Conservation (phyloP, 1,140 invertebrate genomes). For the Drosophila malerkotliana region DNA sequence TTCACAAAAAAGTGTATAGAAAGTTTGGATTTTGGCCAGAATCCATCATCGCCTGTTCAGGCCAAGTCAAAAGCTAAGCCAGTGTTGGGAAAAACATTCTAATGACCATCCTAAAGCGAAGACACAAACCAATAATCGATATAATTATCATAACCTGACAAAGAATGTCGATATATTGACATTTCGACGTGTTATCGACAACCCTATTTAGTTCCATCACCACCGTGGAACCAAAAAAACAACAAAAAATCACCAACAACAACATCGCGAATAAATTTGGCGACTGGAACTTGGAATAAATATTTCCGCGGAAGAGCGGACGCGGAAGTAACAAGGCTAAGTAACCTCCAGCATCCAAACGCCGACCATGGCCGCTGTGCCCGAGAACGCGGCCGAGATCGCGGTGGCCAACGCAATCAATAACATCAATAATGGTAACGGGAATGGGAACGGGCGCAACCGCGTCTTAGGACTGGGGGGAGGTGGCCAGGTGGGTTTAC, state of each 20-base stretch:
- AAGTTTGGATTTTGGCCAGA: too few relatives aligned
- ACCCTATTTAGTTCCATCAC: too few relatives aligned
- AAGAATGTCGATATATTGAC: too few relatives aligned
- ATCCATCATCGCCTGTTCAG: too few relatives aligned
- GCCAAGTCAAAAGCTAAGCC: too few relatives aligned
- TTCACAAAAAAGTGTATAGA: too few relatives aligned
- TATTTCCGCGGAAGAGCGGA: constrained; percentile 41
- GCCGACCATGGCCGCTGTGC: constrained; percentile 45
- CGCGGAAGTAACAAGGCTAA: constrained; percentile 33
- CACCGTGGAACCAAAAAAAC: too few relatives aligned
- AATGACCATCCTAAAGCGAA: too few relatives aligned
- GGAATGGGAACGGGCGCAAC: constrained; percentile 55
- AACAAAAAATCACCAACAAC: constrained; percentile 2
- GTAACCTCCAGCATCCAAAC: constrained; percentile 2
- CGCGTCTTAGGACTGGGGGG: constrained; percentile 42
- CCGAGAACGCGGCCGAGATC: constrained; percentile 58
- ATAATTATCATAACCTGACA: too few relatives aligned
- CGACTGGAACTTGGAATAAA: constrained; percentile 18
- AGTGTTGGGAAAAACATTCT: too few relatives aligned
- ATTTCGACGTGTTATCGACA: too few relatives aligned
- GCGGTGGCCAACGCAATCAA: constrained; percentile 74
- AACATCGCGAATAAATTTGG: constrained; percentile 29
- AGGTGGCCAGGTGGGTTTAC: constrained; percentile 55
- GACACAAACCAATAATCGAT: too few relatives aligned
- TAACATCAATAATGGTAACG: constrained; percentile 60